These are phyloP conservation scores for Chirona hameri DNA, from an alignment of 2,888 invertebrate species.

Conservation along the genomic window DNA sequence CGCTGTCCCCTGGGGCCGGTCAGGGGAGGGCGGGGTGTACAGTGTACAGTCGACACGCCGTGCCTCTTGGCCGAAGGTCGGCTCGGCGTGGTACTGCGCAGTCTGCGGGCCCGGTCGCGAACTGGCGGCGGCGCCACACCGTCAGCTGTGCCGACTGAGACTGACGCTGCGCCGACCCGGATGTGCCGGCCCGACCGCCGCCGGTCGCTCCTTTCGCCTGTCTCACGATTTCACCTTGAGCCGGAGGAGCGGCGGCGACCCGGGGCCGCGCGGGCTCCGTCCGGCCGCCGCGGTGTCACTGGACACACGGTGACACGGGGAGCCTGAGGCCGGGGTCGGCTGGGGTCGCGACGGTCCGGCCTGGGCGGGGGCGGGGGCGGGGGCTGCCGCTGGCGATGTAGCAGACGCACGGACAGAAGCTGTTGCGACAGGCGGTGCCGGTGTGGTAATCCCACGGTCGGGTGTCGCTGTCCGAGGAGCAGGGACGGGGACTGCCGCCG, in stretches of 20 bases:
- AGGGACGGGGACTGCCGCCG: background rate
- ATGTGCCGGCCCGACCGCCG: conserved; percentile 3
- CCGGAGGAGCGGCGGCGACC: background rate
- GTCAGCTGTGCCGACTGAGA: background rate
- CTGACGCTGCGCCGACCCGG: background rate
- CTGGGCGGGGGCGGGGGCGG: too few relatives aligned
- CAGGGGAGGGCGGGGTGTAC: too few relatives aligned
- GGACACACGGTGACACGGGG: background rate
- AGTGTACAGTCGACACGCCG: too few relatives aligned
- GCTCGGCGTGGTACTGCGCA: too few relatives aligned
- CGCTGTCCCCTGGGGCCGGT: too few relatives aligned
- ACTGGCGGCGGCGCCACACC: background rate
- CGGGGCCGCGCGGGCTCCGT: background rate
- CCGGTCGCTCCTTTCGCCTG: background rate
- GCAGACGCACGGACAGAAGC: too few relatives aligned
- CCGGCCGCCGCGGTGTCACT: background rate
- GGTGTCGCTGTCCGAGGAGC: background rate
- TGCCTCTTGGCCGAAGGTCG: too few relatives aligned
- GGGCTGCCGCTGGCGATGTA: too few relatives aligned
- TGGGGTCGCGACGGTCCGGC: background rate
- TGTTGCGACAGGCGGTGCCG: background rate
- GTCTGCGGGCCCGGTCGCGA: too few relatives aligned
- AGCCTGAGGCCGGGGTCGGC: background rate
- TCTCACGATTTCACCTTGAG: conserved; percentile 25
- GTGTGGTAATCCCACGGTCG: background rate